Percentiles rank a stretch among this genome's conserved stretches.
Conservation (phyloP, 2,113 vertebrate species). For the Elaphurus davidianus region DNA sequence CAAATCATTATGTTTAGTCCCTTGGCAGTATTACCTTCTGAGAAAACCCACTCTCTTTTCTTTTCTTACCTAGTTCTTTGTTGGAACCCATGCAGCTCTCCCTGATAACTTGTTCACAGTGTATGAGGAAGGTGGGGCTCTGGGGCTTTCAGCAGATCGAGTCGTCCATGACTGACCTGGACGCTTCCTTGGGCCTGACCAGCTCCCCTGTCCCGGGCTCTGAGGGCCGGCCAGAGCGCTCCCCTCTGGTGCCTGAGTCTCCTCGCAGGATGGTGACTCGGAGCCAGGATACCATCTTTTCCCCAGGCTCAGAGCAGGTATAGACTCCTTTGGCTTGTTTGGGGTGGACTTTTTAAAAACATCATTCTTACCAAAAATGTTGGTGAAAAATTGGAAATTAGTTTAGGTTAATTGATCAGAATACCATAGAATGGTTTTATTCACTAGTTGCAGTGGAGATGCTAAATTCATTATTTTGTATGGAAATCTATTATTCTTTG, state of each 20-base stretch:
- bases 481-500: background rate
- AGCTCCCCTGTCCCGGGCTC: background rate
- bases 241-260: conserved; percentile 76
- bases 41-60: background rate
- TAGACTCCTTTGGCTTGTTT: background rate
- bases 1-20: background rate
- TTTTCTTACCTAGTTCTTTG: conserved; percentile 74
- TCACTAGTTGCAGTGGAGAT: background rate
- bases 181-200: conserved; percentile 54
- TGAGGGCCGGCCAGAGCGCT: conserved; percentile 79
- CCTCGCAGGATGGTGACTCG: conserved; percentile 91
- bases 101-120: conserved; percentile 90
- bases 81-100: conserved; percentile 84
- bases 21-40: background rate
- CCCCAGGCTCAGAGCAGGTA: conserved; percentile 85
- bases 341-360: background rate
- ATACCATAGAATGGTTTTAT: background rate
- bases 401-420: background rate
- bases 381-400: background rate
- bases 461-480: conserved; percentile 20
- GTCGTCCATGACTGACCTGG: conserved; percentile 73
- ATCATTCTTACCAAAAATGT: background rate
- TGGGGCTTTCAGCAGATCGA: conserved; percentile 96
- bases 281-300: conserved; percentile 86
- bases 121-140: conserved; percentile 93